Conservation (phyloP, 2,888 invertebrate genomes). For the Macrophya annulata region DNA sequence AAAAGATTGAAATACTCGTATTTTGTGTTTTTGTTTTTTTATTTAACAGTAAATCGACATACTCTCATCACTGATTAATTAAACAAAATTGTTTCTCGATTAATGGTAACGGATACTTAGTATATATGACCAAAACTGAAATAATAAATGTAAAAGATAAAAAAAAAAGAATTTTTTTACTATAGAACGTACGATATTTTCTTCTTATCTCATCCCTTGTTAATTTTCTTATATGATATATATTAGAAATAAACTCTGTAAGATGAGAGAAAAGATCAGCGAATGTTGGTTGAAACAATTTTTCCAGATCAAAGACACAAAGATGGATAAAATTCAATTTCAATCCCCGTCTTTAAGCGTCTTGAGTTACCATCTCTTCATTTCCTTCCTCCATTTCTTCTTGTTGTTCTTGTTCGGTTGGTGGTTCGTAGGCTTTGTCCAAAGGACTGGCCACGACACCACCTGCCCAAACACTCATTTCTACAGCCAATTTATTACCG, state of each 20-base stretch:
- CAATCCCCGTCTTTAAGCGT: slow-evolving; percentile 64
- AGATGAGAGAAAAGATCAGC: neutral
- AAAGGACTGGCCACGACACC: slow-evolving; percentile 95
- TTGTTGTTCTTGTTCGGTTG: slow-evolving; percentile 86
- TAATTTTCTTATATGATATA: neutral
- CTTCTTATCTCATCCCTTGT: neutral
- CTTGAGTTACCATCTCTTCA: slow-evolving; percentile 85
- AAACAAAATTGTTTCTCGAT: neutral
- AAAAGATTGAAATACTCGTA: neutral
- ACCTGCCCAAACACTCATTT: slow-evolving; percentile 98
- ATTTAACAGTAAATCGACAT: neutral
- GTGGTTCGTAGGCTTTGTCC: slow-evolving; percentile 95
- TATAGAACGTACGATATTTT: neutral
- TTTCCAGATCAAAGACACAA: neutral
- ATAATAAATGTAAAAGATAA: neutral
- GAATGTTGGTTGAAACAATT: neutral
- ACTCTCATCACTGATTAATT: neutral
- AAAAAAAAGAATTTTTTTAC: neutral
- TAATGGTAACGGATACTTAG: neutral
- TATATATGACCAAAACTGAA: neutral
- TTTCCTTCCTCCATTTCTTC: slow-evolving; percentile 87
- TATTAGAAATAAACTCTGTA: neutral
- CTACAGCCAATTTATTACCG: slow-evolving; percentile 86
- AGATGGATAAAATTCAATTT: neutral
- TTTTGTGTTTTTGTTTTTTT: too few species aligned